Evolutionary conservation across 2,113 vertebrate genomes (phyloP).

Genomic region (Casuarius casuarius): DNA sequence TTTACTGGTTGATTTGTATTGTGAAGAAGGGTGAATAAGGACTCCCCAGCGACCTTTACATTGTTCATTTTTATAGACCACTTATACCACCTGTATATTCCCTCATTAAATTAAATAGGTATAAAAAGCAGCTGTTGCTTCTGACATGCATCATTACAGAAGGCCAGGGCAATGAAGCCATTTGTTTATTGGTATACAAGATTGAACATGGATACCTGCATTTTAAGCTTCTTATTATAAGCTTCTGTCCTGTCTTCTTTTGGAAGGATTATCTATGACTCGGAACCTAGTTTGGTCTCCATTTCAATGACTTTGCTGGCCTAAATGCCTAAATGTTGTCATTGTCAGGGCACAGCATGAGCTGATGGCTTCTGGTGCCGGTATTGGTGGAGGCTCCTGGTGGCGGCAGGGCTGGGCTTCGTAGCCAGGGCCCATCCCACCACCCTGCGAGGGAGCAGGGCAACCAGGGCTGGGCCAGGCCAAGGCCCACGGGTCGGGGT

Average conservation of each 20-base stretch:
- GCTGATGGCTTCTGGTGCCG: background rate
- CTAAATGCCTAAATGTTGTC: background rate
- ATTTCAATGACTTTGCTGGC: background rate
- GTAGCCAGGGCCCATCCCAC: background rate
- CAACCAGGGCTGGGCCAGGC: too few species aligned
- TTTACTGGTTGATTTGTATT: background rate
- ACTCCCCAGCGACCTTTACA: background rate
- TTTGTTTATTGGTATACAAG: background rate
- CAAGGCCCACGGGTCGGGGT: too few species aligned
- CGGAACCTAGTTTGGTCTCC: background rate
- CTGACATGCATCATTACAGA: background rate
- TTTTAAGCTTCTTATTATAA: background rate
- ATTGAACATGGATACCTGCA: rapidly evolving
- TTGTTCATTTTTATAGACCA: background rate
- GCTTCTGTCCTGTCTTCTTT: background rate
- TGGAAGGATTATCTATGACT: background rate
- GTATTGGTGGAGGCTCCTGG: too few species aligned
- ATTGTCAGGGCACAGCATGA: background rate
- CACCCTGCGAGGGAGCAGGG: too few species aligned
- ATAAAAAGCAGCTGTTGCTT: background rate
- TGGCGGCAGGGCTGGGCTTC: background rate
- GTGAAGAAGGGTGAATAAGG: background rate
- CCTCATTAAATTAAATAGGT: background rate
- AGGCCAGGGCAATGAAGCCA: background rate
- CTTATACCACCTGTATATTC: background rate